Percentiles rank a stretch among this genome's conserved stretches.
Evolutionary conservation across 1,140 invertebrate species (phyloP).

Genomic region (Aphaenogaster rudis): DNA sequence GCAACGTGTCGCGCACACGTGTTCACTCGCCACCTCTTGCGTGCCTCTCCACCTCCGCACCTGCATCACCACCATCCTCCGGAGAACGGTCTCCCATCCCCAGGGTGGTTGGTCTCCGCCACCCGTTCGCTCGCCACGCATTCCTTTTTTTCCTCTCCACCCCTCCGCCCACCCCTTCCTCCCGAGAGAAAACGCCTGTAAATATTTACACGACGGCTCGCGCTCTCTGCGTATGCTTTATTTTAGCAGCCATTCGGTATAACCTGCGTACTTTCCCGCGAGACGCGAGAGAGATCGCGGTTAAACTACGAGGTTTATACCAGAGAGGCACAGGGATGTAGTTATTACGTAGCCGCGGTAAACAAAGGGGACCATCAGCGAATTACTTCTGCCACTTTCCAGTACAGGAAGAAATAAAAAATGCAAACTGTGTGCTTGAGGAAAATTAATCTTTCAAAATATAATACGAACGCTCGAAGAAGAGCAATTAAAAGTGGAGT

Average conservation of each 20-base stretch:
- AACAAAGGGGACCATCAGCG: constrained; percentile 15
- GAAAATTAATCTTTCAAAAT: background rate
- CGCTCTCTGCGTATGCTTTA: constrained; percentile 68
- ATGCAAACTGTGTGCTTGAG: background rate
- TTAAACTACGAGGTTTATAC: constrained; percentile 21
- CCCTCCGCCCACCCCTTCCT: no score
- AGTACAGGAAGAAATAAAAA: constrained; percentile 12
- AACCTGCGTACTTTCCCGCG: constrained; percentile 37
- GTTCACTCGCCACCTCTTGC: constrained; percentile 48
- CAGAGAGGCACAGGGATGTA: constrained; percentile 3
- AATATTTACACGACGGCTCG: constrained; percentile 77
- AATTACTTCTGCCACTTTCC: constrained; percentile 26
- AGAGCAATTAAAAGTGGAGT: constrained; percentile 9
- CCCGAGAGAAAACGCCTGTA: constrained; percentile 69
- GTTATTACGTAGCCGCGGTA: background rate
- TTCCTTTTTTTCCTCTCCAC: constrained; percentile 13
- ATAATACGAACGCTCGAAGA: background rate
- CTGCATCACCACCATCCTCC: constrained; percentile 33
- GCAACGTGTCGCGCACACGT: constrained; percentile 62
- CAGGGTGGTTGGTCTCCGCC: background rate
- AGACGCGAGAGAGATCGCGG: constrained; percentile 30
- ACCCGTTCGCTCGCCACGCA: background rate
- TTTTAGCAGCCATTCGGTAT: constrained; percentile 62
- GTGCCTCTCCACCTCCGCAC: constrained; percentile 14
- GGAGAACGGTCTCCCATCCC: background rate